A percentile compares a stretch with the other conserved stretches of the same genome.
Evolutionary conservation across 1,140 invertebrate genomes (phyloP).

Genomic region (Lordiphosa stackelbergi): DNA sequence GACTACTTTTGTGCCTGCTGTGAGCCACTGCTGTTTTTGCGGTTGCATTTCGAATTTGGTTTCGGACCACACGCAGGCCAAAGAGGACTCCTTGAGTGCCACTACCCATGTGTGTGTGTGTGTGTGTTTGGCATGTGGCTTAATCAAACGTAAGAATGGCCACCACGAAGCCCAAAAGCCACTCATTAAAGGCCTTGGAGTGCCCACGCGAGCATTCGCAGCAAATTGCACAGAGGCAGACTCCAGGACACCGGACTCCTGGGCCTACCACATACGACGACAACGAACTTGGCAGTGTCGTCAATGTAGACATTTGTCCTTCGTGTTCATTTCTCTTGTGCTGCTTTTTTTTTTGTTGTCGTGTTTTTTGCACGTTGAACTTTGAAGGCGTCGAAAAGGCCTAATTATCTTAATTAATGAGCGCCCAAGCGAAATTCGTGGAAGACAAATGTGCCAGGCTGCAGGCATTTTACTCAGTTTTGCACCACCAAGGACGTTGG

Average conservation of each 20-base stretch:
- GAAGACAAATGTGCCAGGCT: slow-evolving; percentile 64
- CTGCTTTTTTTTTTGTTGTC: slow-evolving; percentile 11
- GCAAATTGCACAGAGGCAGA: slow-evolving; percentile 46
- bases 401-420: slow-evolving; percentile 76
- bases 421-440: slow-evolving; percentile 71
- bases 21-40: slow-evolving; percentile 8
- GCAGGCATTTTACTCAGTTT: slow-evolving; percentile 50
- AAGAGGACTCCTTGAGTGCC: too few species aligned
- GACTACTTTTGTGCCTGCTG: too few species aligned
- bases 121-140: slow-evolving; percentile 22
- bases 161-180: slow-evolving; percentile 20
- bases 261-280: slow-evolving; percentile 3
- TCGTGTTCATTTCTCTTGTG: slow-evolving; percentile 17
- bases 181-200: slow-evolving; percentile 53
- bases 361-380: slow-evolving; percentile 50
- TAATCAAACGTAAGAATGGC: slow-evolving; percentile 35
- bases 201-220: slow-evolving; percentile 26
- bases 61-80: neutral
- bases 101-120: neutral
- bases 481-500: slow-evolving; percentile 63
- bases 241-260: slow-evolving; percentile 11
- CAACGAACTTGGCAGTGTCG: slow-evolving; percentile 50
- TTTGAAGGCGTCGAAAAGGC: slow-evolving; percentile 72
- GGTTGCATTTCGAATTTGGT: slow-evolving; percentile 16
- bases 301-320: slow-evolving; percentile 12